Conservation (phyloP, 1,140 invertebrate genomes). For the Liolophura sinensis region DNA sequence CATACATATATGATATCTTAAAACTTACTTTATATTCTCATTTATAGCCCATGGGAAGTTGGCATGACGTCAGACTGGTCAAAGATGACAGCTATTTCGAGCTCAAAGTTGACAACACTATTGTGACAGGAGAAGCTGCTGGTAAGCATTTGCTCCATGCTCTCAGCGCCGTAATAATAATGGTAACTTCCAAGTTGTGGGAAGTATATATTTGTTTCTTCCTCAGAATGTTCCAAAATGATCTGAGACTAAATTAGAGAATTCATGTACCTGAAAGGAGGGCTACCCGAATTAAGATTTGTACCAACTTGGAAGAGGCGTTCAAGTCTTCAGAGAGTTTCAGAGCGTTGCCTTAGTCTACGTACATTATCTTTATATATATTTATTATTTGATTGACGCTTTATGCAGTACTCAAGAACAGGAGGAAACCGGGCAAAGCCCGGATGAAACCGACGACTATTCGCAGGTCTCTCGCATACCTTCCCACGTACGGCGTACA, state of each 20-base stretch:
- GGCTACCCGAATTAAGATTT: neutral
- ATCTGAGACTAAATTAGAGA: neutral
- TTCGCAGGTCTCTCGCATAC: too few species aligned
- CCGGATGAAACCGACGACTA: too few species aligned
- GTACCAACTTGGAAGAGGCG: neutral
- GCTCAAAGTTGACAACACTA: conserved; percentile 19
- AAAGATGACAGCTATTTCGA: conserved; percentile 16
- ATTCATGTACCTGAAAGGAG: neutral
- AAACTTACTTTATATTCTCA: neutral
- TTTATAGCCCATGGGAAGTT: conserved; percentile 11
- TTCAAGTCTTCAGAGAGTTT: neutral
- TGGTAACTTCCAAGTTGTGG: neutral
- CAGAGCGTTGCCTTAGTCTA: too few species aligned
- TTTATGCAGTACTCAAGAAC: too few species aligned
- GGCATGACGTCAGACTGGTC: conserved; percentile 20
- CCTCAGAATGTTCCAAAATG: neutral
- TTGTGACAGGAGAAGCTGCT: conserved; percentile 12
- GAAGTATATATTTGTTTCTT: neutral
- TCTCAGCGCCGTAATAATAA: neutral
- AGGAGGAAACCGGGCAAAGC: too few species aligned
- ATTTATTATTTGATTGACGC: too few species aligned
- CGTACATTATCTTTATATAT: too few species aligned
- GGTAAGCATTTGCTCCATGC: too few species aligned
- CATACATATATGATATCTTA: neutral
- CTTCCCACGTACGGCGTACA: too few species aligned